Base-by-base conservation (phyloP, 1,140 invertebrate genomes). In the Drosophila elegans region DNA sequence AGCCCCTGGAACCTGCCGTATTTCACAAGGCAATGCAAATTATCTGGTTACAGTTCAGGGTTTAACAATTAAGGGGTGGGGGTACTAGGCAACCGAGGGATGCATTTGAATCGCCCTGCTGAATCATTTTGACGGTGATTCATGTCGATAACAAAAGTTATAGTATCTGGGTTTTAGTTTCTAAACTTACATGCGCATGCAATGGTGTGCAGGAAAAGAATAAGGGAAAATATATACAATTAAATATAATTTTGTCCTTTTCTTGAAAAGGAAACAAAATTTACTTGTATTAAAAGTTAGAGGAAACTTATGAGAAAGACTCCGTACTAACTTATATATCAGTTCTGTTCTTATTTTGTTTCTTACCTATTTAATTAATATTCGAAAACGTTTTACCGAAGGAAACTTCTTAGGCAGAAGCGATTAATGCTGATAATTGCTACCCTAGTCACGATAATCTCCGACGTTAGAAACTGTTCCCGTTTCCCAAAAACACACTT, bases 1-100 rank as follows among this genome's bases (percentile, higher is more conserved):
- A 32, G 29, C 59, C 63, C 63, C 48, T 42, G 36, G 63, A 59
- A 49, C 63, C 41, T 16, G 41, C 36, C 49, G 63, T 21, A 42
- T 41, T 71, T 71, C 64, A 46, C 67, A 41, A 69, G 64, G 49
- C 64, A 56, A 71, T 71, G 52, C 68, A 71, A 71, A 71, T 71
- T 69, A 53, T 64, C 62, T 29, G 61, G 61, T 45, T 61, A 60
- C 29, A 61, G 59, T 61, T 16, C 29, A 34, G 55, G 39, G 29
- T 45, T 16, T 11, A 32, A 42, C 25, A 13, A 32, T 41, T 32
- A 55, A 39, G 54, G 11, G 36, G 51, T 12, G 46, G 44, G 41
- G 56, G 25, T 10, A 6, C 45, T 32, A 7, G 57, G 57, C 55
- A 59, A 5, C 10, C 13, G 49, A 55, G 63, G 68, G 68, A 71